Conservation (phyloP, 2,797 vertebrate species). For the Ibycter americanus region DNA sequence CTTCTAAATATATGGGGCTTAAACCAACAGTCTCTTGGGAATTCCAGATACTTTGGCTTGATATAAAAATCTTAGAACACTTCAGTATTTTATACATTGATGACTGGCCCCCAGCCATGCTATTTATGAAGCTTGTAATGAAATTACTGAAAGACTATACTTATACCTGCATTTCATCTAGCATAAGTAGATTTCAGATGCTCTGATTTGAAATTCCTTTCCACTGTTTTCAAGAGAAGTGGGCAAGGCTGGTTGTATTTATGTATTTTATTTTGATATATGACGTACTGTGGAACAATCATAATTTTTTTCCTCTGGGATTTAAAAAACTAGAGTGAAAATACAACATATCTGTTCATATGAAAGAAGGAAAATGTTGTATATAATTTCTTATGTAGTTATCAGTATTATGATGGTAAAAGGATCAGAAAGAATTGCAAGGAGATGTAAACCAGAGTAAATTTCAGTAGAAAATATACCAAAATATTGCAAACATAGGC, state of each 20-base stretch:
- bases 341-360: conserved; percentile 29
- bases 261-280: conserved; percentile 40
- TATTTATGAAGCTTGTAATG: conserved; percentile 26
- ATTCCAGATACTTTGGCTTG: not conserved
- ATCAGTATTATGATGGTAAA: not conserved
- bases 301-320: conserved; percentile 31
- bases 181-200: conserved; percentile 3
- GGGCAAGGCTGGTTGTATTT: not conserved
- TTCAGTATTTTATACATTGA: conserved; percentile 6
- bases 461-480: not conserved
- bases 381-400: conserved; percentile 37
- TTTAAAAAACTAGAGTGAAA: conserved; percentile 51
- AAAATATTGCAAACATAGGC: not conserved
- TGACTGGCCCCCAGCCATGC: not conserved
- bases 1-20: not conserved
- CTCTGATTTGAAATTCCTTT: conserved; percentile 50
- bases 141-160: conserved; percentile 51
- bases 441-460: not conserved
- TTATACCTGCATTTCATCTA: conserved; percentile 46
- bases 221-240: conserved; percentile 9
- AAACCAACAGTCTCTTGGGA: not conserved
- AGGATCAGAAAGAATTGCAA: conserved; percentile 40
- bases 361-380: not conserved
- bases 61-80: conserved; percentile 19
- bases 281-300: conserved; percentile 7